Conservation (phyloP, 2,888 invertebrate species). For the Mesorhabditis sp. region DNA sequence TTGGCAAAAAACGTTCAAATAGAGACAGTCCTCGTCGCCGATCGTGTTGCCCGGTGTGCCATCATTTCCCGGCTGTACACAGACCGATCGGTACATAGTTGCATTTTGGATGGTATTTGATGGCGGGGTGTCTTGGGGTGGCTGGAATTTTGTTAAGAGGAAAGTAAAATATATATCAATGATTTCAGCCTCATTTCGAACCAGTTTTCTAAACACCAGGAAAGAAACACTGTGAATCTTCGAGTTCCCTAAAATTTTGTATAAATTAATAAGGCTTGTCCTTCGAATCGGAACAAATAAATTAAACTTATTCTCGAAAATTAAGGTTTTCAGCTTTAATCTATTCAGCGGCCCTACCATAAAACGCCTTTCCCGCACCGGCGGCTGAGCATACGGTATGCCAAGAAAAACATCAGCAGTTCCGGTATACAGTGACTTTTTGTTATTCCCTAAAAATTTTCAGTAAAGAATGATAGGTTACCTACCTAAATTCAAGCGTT, state of each 20-base stretch:
- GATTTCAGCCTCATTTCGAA: no score
- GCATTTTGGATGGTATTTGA: slow-evolving; percentile 32
- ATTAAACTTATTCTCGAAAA: slow-evolving; percentile 3
- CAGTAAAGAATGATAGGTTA: not conserved
- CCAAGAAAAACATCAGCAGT: slow-evolving; percentile 41
- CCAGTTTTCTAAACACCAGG: no score
- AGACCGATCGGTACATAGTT: slow-evolving; percentile 37
- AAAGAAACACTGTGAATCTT: no score
- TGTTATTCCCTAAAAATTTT: slow-evolving; percentile 25
- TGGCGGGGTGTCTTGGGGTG: slow-evolving; percentile 20
- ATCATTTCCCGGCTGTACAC: slow-evolving; percentile 30
- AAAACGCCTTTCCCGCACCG: slow-evolving; percentile 34
- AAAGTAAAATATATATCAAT: no score
- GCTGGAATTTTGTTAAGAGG: slow-evolving; percentile 12
- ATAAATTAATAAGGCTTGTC: no score
- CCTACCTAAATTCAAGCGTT: not conserved
- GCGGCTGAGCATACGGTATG: slow-evolving; percentile 42
- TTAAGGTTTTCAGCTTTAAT: slow-evolving; percentile 10
- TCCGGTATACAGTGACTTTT: slow-evolving; percentile 34
- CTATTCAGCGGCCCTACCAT: slow-evolving; percentile 15
- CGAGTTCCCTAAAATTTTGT: no score
- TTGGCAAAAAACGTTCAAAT: slow-evolving; percentile 42
- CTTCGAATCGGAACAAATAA: not conserved
- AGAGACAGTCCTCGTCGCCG: slow-evolving; percentile 43
- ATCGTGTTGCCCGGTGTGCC: slow-evolving; percentile 17